Base-by-base conservation (phyloP, 2,113 vertebrate species). In the Cyanoderma ruficeps region DNA sequence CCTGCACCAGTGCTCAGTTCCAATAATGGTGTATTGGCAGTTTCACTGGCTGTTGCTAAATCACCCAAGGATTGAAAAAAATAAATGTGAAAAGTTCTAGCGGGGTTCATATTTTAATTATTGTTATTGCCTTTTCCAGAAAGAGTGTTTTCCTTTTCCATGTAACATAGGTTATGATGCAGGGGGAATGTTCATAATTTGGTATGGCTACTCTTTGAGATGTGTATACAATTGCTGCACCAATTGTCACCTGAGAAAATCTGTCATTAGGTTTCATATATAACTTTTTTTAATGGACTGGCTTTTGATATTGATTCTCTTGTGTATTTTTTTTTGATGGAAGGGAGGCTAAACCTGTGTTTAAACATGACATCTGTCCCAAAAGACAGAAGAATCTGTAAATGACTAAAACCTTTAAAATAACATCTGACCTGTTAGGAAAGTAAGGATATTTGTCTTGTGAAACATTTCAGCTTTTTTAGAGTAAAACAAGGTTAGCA, bases 1-100 rank as follows among this genome's bases (percentile, higher is more conserved):
- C 23, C 39, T 98, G 95, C 5, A 96, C 97, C 20, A 14, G 20
- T 21, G 30, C 23, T 95, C 97, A 97, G 80, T 95, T 94, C 46
- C 95, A 96, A 37, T 97, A 96, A 55, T 61, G 46, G 84, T 91
- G 17, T 69, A 94, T 24, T 74, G 49, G 80, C 82, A 64, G 94
- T 90, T 68, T 84, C 80, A 37, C 65, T 94, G 30, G 95, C 87
- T 63, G 91, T 90, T 69, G 50, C 11, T 50, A 71, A 80, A 61
- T 24, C 6, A 3, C 60, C 19, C 4, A 2, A 86, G 14, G 31
- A 76, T 3, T 72, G 53, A 92, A 92, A 87, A 87, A 23, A 41
- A 69, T 0, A 1, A 69, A 74, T 56, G 23, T 69, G 70, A 55
- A 44, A 87, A 82, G 25, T 63, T 35, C 20, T 39, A 70, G 20